Percentiles rank a stretch among this genome's conserved stretches.
These are phyloP conservation scores for Dioctria linearis DNA, from an alignment of 2,888 invertebrate genomes.

Conservation along the genomic window DNA sequence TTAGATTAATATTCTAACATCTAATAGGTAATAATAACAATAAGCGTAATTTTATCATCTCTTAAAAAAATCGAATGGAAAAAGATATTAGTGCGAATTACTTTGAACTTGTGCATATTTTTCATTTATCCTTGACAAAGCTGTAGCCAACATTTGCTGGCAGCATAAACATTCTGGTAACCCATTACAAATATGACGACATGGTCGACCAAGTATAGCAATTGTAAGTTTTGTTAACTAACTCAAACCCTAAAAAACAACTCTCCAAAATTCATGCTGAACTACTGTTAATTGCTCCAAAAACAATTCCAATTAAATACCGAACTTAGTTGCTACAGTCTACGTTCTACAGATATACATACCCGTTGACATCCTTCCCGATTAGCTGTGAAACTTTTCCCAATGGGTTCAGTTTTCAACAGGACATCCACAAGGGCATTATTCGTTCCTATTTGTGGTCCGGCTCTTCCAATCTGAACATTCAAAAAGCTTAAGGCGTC, in stretches of 20 bases:
- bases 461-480: constrained; percentile 78
- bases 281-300: background rate
- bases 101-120: background rate
- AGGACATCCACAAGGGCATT: constrained; percentile 70
- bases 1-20: no score
- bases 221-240: background rate
- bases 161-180: background rate
- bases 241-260: background rate
- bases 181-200: background rate
- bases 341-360: constrained; percentile 60
- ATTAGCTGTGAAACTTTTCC: constrained; percentile 67
- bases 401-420: constrained; percentile 72
- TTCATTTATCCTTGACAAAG: background rate
- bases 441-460: constrained; percentile 73
- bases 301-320: background rate
- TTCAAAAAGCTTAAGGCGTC: constrained; percentile 77
- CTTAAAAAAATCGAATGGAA: background rate
- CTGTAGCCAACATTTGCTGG: background rate
- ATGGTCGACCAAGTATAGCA: no score
- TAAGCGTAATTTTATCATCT: no score
- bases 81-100: background rate
- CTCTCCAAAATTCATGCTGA: background rate
- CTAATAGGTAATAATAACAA: no score
- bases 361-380: constrained; percentile 77
- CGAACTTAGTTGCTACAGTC: no score